Evolutionary conservation across 2,888 invertebrate genomes (phyloP).

Genomic region (Phengaris alcon): DNA sequence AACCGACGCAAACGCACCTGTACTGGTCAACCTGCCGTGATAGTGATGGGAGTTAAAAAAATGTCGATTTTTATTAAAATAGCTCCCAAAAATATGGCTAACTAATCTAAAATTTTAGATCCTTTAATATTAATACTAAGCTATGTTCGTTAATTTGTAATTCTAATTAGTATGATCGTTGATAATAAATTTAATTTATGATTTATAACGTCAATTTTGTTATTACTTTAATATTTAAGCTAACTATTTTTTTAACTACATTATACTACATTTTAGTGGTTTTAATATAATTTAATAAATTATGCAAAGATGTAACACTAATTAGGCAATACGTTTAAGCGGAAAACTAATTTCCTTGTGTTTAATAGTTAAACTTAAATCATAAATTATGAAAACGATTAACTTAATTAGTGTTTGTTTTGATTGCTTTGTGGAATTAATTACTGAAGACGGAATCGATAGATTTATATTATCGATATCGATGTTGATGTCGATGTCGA

Average conservation of each 20-base stretch:
- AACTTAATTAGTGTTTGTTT: neutral
- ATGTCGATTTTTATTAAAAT: neutral
- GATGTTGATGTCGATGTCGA: conserved; percentile 26
- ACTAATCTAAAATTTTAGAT: neutral
- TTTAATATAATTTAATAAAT: neutral
- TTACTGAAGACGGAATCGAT: neutral
- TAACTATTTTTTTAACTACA: neutral
- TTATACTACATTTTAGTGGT: neutral
- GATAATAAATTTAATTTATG: neutral
- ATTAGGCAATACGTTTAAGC: neutral
- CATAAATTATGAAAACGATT: conserved; percentile 13
- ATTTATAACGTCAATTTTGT: neutral
- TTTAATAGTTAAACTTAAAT: neutral
- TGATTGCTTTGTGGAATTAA: neutral
- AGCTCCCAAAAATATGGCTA: neutral
- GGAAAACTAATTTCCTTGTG: neutral
- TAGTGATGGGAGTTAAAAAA: conserved; percentile 47
- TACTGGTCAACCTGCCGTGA: conserved; percentile 55
- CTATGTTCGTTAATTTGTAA: neutral
- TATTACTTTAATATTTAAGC: neutral
- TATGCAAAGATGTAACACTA: neutral
- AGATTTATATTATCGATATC: conserved; percentile 31
- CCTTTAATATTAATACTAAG: neutral
- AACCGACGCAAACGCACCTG: conserved; percentile 67
- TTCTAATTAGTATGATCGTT: neutral